A percentile compares a stretch with the other conserved stretches of the same genome.
Evolutionary conservation across 2,888 invertebrate species (phyloP).

Genomic region (Oxytorus armatus): DNA sequence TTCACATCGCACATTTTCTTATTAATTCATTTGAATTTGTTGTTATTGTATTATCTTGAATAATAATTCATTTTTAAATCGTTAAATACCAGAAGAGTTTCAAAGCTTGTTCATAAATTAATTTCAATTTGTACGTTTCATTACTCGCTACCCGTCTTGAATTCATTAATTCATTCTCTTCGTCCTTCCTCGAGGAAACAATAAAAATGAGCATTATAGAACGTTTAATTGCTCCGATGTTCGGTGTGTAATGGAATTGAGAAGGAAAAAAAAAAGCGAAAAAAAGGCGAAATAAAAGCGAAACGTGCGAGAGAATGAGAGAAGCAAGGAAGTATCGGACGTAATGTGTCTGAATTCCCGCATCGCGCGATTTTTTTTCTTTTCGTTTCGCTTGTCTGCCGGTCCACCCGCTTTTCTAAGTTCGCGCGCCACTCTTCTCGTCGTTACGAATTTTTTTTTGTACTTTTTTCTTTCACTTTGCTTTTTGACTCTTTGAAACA

Average conservation of each 20-base stretch:
- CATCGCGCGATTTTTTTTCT: slow-evolving; percentile 29
- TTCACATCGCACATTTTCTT: background rate
- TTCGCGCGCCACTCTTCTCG: slow-evolving; percentile 10
- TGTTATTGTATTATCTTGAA: background rate
- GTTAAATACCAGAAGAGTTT: background rate
- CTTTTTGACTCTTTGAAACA: slow-evolving; percentile 21
- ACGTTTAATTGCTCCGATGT: background rate
- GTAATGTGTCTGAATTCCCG: slow-evolving; percentile 24
- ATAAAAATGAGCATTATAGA: slow-evolving; percentile 1
- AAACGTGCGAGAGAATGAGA: background rate
- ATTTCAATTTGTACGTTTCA: slow-evolving; percentile 3
- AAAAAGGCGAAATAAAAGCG: background rate
- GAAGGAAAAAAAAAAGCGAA: background rate
- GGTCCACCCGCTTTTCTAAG: slow-evolving; percentile 26
- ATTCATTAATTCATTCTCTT: background rate
- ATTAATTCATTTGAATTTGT: slow-evolving; percentile 17
- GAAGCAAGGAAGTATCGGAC: too few relatives aligned
- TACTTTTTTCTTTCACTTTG: slow-evolving; percentile 13
- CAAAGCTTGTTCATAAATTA: background rate
- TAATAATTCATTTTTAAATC: background rate
- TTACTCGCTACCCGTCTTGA: background rate
- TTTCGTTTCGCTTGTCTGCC: slow-evolving; percentile 6
- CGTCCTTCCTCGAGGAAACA: slow-evolving; percentile 14
- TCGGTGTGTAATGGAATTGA: background rate
- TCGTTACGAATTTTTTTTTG: slow-evolving; percentile 24